Percentiles rank a stretch among this genome's conserved stretches.
Conservation (phyloP, 2,888 invertebrate species). For the Azorinus chamasolen region DNA sequence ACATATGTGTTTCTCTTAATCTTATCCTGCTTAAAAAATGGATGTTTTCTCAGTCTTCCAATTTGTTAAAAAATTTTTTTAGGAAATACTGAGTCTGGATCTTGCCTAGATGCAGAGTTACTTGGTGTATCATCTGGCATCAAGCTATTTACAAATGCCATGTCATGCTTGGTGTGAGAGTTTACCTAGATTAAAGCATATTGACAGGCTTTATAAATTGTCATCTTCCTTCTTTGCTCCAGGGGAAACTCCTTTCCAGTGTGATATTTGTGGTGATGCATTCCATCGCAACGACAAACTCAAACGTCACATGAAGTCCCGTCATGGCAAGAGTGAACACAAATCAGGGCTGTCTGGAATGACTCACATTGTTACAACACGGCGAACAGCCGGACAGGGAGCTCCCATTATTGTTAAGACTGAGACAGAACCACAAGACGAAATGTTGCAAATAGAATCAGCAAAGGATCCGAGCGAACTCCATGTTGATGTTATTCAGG, state of each 20-base stretch:
- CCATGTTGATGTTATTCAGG: constrained; percentile 64
- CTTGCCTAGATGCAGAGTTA: too few relatives aligned
- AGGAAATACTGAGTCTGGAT: too few relatives aligned
- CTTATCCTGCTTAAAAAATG: too few relatives aligned
- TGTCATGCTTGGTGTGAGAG: too few relatives aligned
- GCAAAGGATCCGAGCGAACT: constrained; percentile 37
- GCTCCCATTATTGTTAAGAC: constrained; percentile 56
- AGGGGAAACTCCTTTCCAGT: constrained; percentile 65
- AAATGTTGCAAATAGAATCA: constrained; percentile 32
- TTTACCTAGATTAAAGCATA: too few relatives aligned
- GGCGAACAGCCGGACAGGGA: constrained; percentile 28
- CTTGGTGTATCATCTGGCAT: too few relatives aligned
- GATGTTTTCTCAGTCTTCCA: too few relatives aligned
- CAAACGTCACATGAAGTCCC: constrained; percentile 61
- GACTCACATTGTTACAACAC: constrained; percentile 51
- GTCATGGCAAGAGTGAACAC: constrained; percentile 38
- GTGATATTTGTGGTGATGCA: constrained; percentile 62
- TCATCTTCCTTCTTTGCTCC: background rate
- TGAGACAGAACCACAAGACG: constrained; percentile 37
- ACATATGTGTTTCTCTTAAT: too few relatives aligned
- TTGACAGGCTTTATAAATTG: background rate
- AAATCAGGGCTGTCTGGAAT: constrained; percentile 14
- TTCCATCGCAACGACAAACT: constrained; percentile 67
- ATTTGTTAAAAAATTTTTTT: too few relatives aligned
- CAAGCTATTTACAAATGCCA: too few relatives aligned